Evolutionary conservation across 2,797 vertebrate genomes (phyloP).

Genomic region (Ambastaia sidthimunki): DNA sequence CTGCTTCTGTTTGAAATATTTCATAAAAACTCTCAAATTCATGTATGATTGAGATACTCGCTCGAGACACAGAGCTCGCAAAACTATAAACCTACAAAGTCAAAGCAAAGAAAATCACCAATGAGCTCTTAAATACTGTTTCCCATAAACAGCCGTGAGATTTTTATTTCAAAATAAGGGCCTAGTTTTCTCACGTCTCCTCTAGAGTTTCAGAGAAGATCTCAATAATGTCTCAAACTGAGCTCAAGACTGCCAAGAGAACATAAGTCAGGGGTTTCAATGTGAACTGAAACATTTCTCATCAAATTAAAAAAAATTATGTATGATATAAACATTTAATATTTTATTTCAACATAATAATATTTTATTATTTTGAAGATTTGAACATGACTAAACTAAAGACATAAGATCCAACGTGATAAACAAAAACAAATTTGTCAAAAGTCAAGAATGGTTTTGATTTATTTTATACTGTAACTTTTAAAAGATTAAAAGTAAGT

Average conservation of each 20-base stretch:
- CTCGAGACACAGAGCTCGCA: not conserved
- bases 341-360: too few relatives aligned
- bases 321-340: too few relatives aligned
- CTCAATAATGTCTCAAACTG: not conserved
- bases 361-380: not conserved
- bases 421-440: not conserved
- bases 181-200: not conserved
- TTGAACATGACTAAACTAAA: not conserved
- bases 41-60: slow-evolving; percentile 72
- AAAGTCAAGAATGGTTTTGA: not conserved
- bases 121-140: not conserved
- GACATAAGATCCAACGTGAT: not conserved
- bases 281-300: slow-evolving; percentile 38
- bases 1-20: slow-evolving; percentile 82
- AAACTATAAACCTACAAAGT: not conserved
- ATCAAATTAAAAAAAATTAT: too few relatives aligned
- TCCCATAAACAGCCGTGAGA: not conserved
- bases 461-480: not conserved
- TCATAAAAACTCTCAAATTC: slow-evolving; percentile 78
- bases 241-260: not conserved
- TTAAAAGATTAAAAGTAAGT: not conserved
- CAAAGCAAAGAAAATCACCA: not conserved
- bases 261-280: not conserved
- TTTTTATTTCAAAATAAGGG: too few relatives aligned
- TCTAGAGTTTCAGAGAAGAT: not conserved